Evolutionary conservation across 2,888 invertebrate genomes (phyloP), one percentile per base, ranked within the genome.

Genomic region (Lysandra bellargus): DNA sequence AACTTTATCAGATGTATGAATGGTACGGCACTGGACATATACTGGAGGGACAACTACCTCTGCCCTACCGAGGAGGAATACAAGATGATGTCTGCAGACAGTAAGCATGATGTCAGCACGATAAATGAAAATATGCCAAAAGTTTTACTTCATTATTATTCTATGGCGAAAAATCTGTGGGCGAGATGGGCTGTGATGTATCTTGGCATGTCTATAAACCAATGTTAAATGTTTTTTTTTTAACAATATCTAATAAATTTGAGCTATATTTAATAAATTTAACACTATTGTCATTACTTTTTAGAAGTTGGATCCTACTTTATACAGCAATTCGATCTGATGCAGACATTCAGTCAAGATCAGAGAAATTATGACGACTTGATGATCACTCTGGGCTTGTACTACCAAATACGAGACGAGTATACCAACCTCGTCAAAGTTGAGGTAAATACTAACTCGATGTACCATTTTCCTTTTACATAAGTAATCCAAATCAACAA

Each of bases 51-150:
- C 9, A 80, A 79, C 33, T 78, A 73, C 30, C 33, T 80, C 12
- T 82, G 81, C 69, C 83, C 83, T 2, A 79, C 80, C 14, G 82
- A 83, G 76, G 80, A 82, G 9, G 74, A 81, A 73, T 80, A 82
- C 30, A 78, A 74, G 17, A 57, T 76, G 3, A 83, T 82, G 81
- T 74, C 78, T 6, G 57, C 60, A 57, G 73, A 69, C 49, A 82
- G 83, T 83, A 81, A 72, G 81, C 78, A 40, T 37, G 53, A 14
- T 0, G 14, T n/a, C 17, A 40, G 40, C 7, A 6, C 1, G 40
- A 44, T 44, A 0, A 7, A 44, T 44, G 6, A 44, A 44, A 44
- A 44, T 44, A 44, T 44, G 1, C 44, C 7, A 7, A 44, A 44
- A 44, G 44, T 9, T 44, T 44, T 44, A 44, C 9, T 44, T 44